Conservation (phyloP, 2,113 vertebrate genomes). For the Pyrgilauda ruficollis region DNA sequence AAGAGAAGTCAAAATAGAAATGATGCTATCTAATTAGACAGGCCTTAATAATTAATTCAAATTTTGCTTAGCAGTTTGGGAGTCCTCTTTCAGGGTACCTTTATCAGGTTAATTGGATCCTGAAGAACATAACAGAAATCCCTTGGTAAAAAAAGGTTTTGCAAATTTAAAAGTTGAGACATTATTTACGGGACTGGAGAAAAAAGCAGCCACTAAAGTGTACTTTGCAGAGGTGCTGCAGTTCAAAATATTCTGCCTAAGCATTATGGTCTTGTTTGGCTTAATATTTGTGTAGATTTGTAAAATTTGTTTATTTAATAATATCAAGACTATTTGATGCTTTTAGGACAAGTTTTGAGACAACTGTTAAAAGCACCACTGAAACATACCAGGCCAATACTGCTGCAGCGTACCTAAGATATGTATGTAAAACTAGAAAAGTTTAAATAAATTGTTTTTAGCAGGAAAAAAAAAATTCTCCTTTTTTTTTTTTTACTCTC, state of each 20-base stretch:
- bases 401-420: neutral
- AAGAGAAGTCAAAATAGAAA: constrained; percentile 17
- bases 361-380: neutral
- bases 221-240: neutral
- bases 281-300: neutral
- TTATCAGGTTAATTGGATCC: neutral
- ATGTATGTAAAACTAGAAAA: neutral
- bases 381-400: neutral
- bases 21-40: neutral
- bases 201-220: neutral
- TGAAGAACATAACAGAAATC: neutral
- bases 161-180: neutral
- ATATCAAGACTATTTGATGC: neutral
- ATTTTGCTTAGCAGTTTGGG: neutral
- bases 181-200: neutral
- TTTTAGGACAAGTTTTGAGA: neutral
- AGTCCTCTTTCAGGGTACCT: neutral
- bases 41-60: constrained; percentile 4
- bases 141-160: neutral
- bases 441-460: neutral
- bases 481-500: neutral
- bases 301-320: neutral
- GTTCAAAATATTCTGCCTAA: neutral
- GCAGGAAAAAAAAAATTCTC: neutral
- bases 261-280: neutral